Percentiles rank a stretch among this genome's conserved stretches.
These are phyloP conservation scores for Arremon brunneinucha DNA, from an alignment of 2,797 vertebrate genomes.

Conservation along the genomic window DNA sequence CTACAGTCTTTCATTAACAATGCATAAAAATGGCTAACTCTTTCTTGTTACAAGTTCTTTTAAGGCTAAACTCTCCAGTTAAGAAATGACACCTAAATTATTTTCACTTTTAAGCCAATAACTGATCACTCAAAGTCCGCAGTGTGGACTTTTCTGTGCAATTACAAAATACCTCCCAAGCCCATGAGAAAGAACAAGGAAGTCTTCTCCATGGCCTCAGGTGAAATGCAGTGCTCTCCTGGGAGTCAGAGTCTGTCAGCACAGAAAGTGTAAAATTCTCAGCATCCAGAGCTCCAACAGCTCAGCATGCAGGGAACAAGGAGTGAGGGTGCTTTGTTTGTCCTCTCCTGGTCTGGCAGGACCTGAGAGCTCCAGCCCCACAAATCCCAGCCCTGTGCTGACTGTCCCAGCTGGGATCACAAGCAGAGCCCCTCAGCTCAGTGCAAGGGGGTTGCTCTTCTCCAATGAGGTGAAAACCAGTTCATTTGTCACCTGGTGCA, in stretches of 20 bases:
- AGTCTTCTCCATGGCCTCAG: not conserved
- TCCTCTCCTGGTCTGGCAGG: not conserved
- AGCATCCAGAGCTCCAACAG: not conserved
- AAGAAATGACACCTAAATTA: not conserved
- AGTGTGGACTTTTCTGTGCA: not conserved
- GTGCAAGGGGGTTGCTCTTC: not conserved
- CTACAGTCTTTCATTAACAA: not conserved
- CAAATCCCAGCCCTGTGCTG: not conserved
- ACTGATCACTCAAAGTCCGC: not conserved
- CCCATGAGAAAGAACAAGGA: not conserved
- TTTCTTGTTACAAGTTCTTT: not conserved
- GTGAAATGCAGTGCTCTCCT: not conserved
- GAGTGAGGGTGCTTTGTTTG: not conserved
- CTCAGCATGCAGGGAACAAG: not conserved
- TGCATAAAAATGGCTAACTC: not conserved
- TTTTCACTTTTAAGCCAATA: not conserved
- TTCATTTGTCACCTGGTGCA: not conserved
- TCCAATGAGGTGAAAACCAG: not conserved
- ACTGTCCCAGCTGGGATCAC: not conserved
- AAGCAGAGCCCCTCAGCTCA: not conserved
- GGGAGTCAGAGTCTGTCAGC: not conserved
- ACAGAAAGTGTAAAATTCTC: not conserved
- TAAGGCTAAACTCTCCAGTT: not conserved
- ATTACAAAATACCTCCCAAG: not conserved
- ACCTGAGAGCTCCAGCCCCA: not conserved